These are phyloP conservation scores for Dynastes hyllus DNA, from an alignment of 2,888 invertebrate species.

Conservation along the genomic window DNA sequence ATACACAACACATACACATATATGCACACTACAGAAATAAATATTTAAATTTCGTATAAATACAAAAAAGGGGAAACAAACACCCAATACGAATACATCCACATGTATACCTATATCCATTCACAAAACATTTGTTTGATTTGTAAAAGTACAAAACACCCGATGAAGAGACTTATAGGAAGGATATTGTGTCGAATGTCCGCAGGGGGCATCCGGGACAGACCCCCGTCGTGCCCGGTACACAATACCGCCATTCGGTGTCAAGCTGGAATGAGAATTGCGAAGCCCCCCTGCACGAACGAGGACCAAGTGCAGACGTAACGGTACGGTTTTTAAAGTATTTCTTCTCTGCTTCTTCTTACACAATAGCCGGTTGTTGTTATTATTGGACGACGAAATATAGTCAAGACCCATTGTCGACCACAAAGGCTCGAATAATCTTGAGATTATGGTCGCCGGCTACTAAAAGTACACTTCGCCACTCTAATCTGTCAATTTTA, in stretches of 20 bases:
- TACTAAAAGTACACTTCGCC: constrained; percentile 44
- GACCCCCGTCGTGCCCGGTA: constrained; percentile 62
- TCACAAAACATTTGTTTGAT: constrained; percentile 51
- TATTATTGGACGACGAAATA: constrained; percentile 46
- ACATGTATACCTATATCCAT: constrained; percentile 15
- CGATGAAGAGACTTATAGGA: constrained; percentile 54
- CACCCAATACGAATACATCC: constrained; percentile 8
- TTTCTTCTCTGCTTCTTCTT: constrained; percentile 38
- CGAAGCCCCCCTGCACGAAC: constrained; percentile 59
- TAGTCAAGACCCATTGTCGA: constrained; percentile 43
- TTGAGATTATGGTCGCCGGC: constrained; percentile 46
- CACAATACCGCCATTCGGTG: constrained; percentile 64
- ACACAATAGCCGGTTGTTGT: constrained; percentile 48
- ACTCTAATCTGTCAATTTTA: constrained; percentile 48
- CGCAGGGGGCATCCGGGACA: constrained; percentile 62
- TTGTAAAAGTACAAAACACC: constrained; percentile 53
- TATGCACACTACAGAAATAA: constrained; percentile 28
- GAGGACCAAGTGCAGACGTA: constrained; percentile 65
- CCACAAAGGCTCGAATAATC: constrained; percentile 42
- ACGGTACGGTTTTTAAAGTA: constrained; percentile 61
- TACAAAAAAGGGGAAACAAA: constrained; percentile 45
- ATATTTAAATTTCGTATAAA: constrained; percentile 42
- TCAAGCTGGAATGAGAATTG: constrained; percentile 56
- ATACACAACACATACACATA: neutral
- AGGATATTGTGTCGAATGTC: constrained; percentile 64